A percentile compares a stretch with the other conserved stretches of the same genome.
Conservation (phyloP, 1,140 invertebrate genomes). For the Drosophila sulfurigaster region DNA sequence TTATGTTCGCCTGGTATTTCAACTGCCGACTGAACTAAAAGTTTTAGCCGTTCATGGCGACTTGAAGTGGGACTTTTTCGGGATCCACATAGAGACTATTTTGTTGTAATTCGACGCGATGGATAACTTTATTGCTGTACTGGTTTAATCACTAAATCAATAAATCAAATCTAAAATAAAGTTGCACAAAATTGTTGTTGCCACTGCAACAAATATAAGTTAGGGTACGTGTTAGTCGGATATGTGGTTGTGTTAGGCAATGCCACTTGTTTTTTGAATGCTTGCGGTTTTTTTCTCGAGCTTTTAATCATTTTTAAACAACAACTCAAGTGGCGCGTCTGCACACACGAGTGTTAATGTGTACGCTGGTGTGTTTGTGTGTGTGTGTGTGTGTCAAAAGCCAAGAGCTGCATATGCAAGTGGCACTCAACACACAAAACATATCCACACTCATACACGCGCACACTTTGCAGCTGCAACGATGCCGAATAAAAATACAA, state of each 20-base stretch:
- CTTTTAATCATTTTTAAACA: constrained; percentile 69
- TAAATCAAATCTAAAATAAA: no score
- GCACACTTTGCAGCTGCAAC: constrained; percentile 6
- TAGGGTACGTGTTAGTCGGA: constrained; percentile 17
- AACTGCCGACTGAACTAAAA: no score
- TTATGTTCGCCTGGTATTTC: no score
- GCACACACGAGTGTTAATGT: constrained; percentile 20
- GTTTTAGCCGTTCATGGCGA: no score
- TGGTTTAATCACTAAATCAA: no score
- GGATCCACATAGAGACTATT: no score
- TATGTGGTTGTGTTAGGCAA: no score
- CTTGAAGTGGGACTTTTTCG: no score
- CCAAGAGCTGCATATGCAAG: constrained; percentile 51
- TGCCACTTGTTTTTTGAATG: constrained; percentile 27
- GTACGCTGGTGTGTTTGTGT: constrained; percentile 2
- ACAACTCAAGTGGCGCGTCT: constrained; percentile 60
- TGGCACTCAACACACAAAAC: constrained; percentile 56
- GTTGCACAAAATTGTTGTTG: background rate
- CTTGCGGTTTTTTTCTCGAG: constrained; percentile 44
- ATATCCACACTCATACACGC: constrained; percentile 32
- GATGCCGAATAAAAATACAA: constrained; percentile 7
- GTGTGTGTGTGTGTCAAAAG: constrained; percentile 41
- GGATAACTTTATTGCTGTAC: no score
- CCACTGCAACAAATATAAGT: background rate
- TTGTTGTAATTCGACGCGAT: no score